A percentile compares a stretch with the other conserved stretches of the same genome.
phyloP scores from a whole-genome alignment of 2,888 invertebrate species.

The Dicycla oo region DNA sequence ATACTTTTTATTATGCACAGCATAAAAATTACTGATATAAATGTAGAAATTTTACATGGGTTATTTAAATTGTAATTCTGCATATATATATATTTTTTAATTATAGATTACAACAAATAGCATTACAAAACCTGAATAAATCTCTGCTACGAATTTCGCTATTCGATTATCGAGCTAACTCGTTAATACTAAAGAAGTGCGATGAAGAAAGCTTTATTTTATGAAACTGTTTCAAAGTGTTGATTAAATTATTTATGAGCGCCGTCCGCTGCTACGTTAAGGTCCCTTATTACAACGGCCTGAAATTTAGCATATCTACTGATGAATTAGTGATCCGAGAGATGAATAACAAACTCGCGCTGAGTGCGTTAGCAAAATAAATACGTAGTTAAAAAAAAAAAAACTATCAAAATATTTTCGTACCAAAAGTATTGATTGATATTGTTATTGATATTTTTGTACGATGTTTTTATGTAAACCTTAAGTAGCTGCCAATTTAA shows the following conservation, averaged over 20 bases:
- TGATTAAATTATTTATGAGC: slow-evolving; percentile 64
- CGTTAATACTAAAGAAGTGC: slow-evolving; percentile 43
- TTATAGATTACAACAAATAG: not conserved
- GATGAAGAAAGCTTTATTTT: slow-evolving; percentile 45
- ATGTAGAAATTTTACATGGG: no score
- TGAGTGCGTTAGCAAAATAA: no score
- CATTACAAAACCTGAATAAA: slow-evolving; percentile 18
- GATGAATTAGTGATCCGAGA: slow-evolving; percentile 46
- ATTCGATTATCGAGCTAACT: slow-evolving; percentile 30
- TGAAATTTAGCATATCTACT: slow-evolving; percentile 43
- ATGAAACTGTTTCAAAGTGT: slow-evolving; percentile 51
- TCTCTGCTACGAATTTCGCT: not conserved
- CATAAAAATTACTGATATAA: no score
- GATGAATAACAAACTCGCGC: slow-evolving; percentile 34
- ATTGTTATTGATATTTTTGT: no score
- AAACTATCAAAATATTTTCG: not conserved
- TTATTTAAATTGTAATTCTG: not conserved
- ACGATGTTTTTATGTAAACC: not conserved
- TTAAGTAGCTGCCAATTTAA: not conserved
- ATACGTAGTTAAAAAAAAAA: slow-evolving; percentile 5
- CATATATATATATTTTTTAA: no score
- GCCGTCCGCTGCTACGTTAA: slow-evolving; percentile 26
- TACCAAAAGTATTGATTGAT: no score
- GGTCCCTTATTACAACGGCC: slow-evolving; percentile 35
- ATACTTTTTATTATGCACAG: no score